These are phyloP conservation scores for Tipula confusa DNA, from an alignment of 2,888 invertebrate species.

Conservation along the genomic window DNA sequence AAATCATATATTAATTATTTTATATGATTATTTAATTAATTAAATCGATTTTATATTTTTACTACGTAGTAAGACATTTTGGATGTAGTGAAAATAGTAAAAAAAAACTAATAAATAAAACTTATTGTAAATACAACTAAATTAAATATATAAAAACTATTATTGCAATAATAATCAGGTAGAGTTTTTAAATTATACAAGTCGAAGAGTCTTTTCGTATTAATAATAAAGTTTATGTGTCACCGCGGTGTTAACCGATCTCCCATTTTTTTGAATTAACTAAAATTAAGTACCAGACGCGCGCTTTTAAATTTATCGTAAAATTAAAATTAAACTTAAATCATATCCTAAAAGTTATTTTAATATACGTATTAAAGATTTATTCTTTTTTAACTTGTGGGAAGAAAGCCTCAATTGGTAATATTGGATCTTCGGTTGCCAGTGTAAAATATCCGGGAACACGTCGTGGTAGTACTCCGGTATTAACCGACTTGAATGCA, in stretches of 20 bases:
- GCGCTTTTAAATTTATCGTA: not conserved
- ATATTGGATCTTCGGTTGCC: constrained; percentile 72
- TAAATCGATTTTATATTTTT: not conserved
- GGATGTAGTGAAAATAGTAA: not conserved
- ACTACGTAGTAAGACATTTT: not conserved
- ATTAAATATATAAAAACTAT: not conserved
- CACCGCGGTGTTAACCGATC: not conserved
- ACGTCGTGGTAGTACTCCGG: constrained; percentile 52
- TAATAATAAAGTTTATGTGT: not conserved
- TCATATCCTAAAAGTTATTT: not conserved
- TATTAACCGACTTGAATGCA: constrained; percentile 56
- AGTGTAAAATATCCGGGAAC: constrained; percentile 68
- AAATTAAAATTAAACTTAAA: not conserved
- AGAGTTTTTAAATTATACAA: not conserved
- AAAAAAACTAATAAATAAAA: not conserved
- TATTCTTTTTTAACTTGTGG: constrained; percentile 64
- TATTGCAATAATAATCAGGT: constrained; percentile 12
- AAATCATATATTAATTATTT: not conserved
- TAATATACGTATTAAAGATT: constrained; percentile 33
- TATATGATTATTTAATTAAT: not conserved
- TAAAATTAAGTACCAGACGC: not conserved
- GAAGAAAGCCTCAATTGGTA: constrained; percentile 77
- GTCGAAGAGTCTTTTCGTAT: not conserved
- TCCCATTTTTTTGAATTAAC: not conserved
- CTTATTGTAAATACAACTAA: not conserved